Conservation (phyloP, 1,140 invertebrate species). For the Drosophila parvula region DNA sequence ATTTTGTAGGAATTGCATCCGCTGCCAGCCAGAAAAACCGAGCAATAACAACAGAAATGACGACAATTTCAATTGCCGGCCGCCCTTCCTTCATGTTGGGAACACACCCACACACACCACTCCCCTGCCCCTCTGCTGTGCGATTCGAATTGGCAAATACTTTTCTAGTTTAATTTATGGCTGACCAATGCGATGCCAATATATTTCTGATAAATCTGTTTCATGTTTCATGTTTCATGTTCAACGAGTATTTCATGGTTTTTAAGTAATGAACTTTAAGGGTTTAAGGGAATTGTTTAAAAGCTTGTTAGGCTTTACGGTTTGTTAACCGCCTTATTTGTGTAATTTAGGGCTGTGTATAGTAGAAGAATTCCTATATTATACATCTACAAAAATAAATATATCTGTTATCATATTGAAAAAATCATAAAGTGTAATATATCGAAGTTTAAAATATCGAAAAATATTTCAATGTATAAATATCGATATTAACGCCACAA, state of each 20-base stretch:
- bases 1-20: conserved; percentile 84
- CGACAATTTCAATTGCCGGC: conserved; percentile 75
- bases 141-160: conserved; percentile 41
- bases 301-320: too few relatives aligned
- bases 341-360: too few relatives aligned
- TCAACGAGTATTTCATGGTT: background rate
- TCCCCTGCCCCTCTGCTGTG: background rate
- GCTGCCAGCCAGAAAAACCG: conserved; percentile 57
- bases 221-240: conserved; percentile 20
- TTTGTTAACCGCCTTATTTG: too few relatives aligned
- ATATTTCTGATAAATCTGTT: conserved; percentile 13
- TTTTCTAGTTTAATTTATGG: conserved; percentile 60
- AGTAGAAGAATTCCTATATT: too few relatives aligned
- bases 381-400: too few relatives aligned
- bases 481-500: too few relatives aligned
- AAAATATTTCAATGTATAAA: too few relatives aligned
- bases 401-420: too few relatives aligned
- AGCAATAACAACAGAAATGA: conserved; percentile 58
- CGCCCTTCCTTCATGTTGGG: conserved; percentile 31
- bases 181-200: conserved; percentile 14
- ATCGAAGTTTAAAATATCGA: too few relatives aligned
- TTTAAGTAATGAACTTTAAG: background rate
- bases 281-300: too few relatives aligned
- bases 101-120: background rate
- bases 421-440: too few relatives aligned